Evolutionary conservation across 2,888 invertebrate genomes (phyloP), one percentile per base, ranked within the genome.

Genomic region (Brachypalpus laphriformis): DNA sequence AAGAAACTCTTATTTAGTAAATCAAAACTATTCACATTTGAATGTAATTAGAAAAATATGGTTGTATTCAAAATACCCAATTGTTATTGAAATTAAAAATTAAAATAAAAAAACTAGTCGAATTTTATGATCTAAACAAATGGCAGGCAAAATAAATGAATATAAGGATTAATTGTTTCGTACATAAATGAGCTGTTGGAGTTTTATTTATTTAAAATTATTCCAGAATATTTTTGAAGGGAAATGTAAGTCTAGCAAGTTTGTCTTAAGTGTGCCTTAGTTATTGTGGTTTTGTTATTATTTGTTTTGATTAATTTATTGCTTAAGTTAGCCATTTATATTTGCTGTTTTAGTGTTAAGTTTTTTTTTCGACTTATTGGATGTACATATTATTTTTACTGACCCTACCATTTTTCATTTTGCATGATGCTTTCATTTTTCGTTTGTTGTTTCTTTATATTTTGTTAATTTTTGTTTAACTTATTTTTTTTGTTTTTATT

Each of bases 31-130:
- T 51, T 59, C 34, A 7, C 45, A 71, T 71, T 63, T 78, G 49
- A 82, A 49, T 72, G 40, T 37, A 40, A 47, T 54, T n/a, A 20
- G 28, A 63, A 22, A 42, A 45, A 83, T 65, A 75, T 71, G 82
- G 78, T 83, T 80, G 85, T 81, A 71, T 85, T 85, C 56, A 65
- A 74, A 56, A 61, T 75, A 51, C 49, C 61, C 70, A 34, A 68
- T 72, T 82, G 81, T 86, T 75, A 75, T 40, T 34, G 37, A 40
- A 14, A 75, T 40, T 34, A 28, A 40, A 14, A 75, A 56, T 66
- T 59, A 25, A 72, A 74, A 28, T 11, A 40, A 56, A 40, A 9
- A 28, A 78, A 70, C 57, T 68, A 81, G 74, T 40, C 57, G 47
- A 61, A 74, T 68, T 71, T 57, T 74, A 61, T 40, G 65, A 61